Conservation (phyloP, 2,888 invertebrate genomes). For the Gymnocheta viridis region DNA sequence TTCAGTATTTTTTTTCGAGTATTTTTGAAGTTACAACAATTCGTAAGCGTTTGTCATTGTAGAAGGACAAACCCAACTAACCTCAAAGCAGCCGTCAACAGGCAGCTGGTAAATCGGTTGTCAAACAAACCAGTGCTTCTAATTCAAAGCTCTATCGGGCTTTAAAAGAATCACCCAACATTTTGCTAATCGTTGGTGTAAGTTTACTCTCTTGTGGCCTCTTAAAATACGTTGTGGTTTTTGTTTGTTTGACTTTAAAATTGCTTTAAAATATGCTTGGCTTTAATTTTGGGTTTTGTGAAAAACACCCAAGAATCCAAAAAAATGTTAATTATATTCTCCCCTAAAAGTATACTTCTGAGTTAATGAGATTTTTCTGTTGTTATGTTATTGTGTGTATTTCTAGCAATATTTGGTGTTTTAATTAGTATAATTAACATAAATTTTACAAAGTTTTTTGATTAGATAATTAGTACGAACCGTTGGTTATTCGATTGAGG, state of each 20-base stretch:
- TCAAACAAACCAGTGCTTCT: no score
- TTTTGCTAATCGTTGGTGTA: neutral
- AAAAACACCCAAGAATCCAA: neutral
- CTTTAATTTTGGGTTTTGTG: constrained; percentile 28
- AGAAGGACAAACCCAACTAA: no score
- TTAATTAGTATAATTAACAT: constrained; percentile 37
- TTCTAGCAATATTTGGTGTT: constrained; percentile 4
- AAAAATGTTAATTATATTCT: constrained; percentile 30
- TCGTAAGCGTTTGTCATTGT: no score
- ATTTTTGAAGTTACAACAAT: no score
- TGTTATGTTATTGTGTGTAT: neutral
- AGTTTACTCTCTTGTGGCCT: neutral
- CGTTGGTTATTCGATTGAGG: neutral
- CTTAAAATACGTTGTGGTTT: constrained; percentile 1
- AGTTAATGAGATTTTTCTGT: neutral
- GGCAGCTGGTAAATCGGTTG: no score
- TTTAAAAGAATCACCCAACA: neutral
- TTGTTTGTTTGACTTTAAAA: neutral
- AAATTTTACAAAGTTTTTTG: constrained; percentile 5
- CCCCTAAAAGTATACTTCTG: constrained; percentile 39
- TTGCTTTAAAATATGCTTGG: neutral
- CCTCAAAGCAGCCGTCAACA: no score
- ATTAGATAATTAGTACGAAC: neutral
- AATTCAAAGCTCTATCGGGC: no score
- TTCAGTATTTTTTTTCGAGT: no score